Percentiles rank a stretch among this genome's conserved stretches.
These are phyloP conservation scores for Anorthoa munda DNA, from an alignment of 2,888 invertebrate species.

Conservation along the genomic window DNA sequence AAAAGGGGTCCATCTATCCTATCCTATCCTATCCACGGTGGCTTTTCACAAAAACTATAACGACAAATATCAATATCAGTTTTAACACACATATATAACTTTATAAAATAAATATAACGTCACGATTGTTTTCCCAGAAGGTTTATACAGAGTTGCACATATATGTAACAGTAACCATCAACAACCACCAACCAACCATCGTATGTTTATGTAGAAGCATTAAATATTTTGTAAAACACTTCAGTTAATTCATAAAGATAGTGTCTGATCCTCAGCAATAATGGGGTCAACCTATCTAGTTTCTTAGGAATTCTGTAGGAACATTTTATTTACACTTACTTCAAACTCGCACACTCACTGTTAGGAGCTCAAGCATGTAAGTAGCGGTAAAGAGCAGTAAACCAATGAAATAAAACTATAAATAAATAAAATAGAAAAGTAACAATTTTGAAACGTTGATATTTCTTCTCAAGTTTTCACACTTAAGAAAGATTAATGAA, in stretches of 20 bases:
- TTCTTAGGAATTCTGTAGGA: not conserved
- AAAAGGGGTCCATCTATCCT: too few species aligned
- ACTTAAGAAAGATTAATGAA: slow-evolving; percentile 36
- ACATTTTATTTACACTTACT: not conserved
- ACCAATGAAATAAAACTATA: not conserved
- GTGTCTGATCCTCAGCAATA: too few species aligned
- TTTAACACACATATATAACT: not conserved
- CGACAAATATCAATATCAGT: slow-evolving; percentile 12
- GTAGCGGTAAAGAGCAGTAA: slow-evolving; percentile 1
- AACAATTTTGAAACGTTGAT: not conserved
- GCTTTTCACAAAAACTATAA: slow-evolving; percentile 9
- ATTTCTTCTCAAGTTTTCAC: slow-evolving; percentile 10
- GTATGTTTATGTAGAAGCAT: too few species aligned
- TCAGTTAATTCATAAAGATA: too few species aligned
- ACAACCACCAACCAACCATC: too few species aligned
- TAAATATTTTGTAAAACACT: too few species aligned
- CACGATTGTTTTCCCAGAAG: too few species aligned
- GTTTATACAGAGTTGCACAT: too few species aligned
- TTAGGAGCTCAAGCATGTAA: not conserved
- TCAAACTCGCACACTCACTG: not conserved
- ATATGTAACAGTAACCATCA: too few species aligned
- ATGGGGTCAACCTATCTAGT: too few species aligned
- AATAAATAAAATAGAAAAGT: slow-evolving; percentile 4
- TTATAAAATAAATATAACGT: too few species aligned
- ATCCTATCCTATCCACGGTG: too few species aligned